Evolutionary conservation across 2,113 vertebrate genomes (phyloP), one percentile per base, ranked within the genome.

Genomic region (Tautogolabrus adspersus): DNA sequence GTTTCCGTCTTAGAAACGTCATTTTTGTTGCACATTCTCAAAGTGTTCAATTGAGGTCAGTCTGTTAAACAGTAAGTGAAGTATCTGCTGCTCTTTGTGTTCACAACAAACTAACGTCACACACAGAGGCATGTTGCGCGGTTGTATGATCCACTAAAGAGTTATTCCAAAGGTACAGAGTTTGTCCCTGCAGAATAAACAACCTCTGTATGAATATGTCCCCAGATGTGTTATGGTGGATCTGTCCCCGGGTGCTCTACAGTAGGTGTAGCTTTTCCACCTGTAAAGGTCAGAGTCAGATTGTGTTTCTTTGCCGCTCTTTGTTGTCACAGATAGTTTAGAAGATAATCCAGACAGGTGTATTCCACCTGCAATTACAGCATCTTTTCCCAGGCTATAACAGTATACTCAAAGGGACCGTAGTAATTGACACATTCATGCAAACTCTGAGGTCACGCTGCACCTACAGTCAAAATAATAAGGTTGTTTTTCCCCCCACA

Each of bases 231-330:
- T 22, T 34, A 1, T 23, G 46, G 64, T 59, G 23, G 72, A 67
- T 54, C 49, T 55, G 5, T 26, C 44, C 56, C 54, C 69, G 65
- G 46, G 69, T 74, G 38, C 16, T 69, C 11, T 62, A 44, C 44
- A 75, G 63, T 58, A 49, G 71, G 81, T 88, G 64, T 81, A 81
- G 63, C 49, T 80, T 89, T 84, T 66, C 67, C 69, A 38, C 52
- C 40, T 15, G 38, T 49, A 80, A 87, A 90, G 85, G 89, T 89
- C 76, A 85, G 44, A 38, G 52, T 64, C 66, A 83, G 88, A 88
- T 91, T 83, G 47, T 66, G 61, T 92, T 92, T 87, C 91, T 66
- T 42, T 54, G 54, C 21, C 0, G 19, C 69, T 75, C 82, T 90
- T 89, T 92, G 83, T 91, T 82, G 46, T 68, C 54, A 51, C 47